Evolutionary conservation across 30 jellyfish, hydroid and myxozoan species (phyloP).

Genomic region (Chironex yamaguchii): DNA sequence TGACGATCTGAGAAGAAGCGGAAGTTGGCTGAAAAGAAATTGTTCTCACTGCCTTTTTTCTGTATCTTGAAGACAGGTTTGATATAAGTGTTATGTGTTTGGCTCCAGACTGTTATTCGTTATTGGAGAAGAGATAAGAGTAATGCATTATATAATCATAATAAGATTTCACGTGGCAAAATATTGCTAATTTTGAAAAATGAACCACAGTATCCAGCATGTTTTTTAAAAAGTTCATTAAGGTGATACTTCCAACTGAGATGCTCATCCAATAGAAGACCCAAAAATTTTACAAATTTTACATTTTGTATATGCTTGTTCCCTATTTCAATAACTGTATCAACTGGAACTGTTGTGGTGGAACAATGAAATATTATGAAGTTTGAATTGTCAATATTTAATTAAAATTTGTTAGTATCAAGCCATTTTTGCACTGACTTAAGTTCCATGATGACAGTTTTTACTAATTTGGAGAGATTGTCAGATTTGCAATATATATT

Average conservation of each 20-base stretch:
- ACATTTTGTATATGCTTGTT: conserved; percentile 7
- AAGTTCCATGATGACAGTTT: conserved; percentile 19
- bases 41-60: too few species aligned
- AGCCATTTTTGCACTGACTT: conserved; percentile 21
- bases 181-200: not conserved
- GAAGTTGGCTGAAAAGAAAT: too few species aligned
- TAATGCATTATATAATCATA: too few species aligned
- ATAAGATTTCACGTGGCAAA: not conserved
- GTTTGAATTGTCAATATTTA: conserved; percentile 33
- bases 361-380: conserved; percentile 46
- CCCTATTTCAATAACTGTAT: conserved; percentile 16
- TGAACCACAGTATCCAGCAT: conserved; percentile 46
- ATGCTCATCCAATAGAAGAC: conserved; percentile 58
- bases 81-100: too few species aligned
- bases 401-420: conserved; percentile 24
- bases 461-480: conserved; percentile 20
- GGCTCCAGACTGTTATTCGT: too few species aligned
- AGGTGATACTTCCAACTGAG: conserved; percentile 49
- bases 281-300: conserved; percentile 28
- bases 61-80: too few species aligned
- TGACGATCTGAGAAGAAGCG: too few species aligned
- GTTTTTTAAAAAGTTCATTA: conserved; percentile 46
- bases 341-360: conserved; percentile 9
- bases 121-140: not conserved
- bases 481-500: conserved; percentile 45